Conservation (phyloP, 2,888 invertebrate genomes). For the Nomada flava region DNA sequence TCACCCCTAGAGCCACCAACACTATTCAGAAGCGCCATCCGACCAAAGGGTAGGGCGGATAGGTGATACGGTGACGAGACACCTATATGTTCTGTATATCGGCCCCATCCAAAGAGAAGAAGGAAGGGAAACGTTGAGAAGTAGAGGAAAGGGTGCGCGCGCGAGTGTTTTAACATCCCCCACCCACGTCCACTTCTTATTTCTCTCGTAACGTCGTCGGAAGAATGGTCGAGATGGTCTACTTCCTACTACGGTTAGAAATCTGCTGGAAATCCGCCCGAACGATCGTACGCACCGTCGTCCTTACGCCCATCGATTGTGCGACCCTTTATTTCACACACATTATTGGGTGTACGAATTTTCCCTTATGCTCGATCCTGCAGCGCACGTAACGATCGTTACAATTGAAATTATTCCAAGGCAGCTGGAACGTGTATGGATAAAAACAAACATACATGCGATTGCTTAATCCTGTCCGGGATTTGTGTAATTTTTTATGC, state of each 20-base stretch:
- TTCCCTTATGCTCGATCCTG: background rate
- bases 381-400: too few species aligned
- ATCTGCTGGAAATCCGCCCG: conserved; percentile 34
- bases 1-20: conserved; percentile 61
- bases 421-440: too few species aligned
- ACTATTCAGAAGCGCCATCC: conserved; percentile 67
- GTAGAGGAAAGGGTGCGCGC: conserved; percentile 54
- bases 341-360: background rate
- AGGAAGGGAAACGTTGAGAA: conserved; percentile 55
- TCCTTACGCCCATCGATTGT: background rate
- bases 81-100: conserved; percentile 72
- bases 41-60: conserved; percentile 66
- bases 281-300: conserved; percentile 11
- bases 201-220: conserved; percentile 56
- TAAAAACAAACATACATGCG: too few species aligned
- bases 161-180: conserved; percentile 41
- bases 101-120: conserved; percentile 60
- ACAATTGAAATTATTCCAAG: too few species aligned
- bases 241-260: conserved; percentile 42
- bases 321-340: conserved; percentile 23
- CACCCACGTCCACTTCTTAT: conserved; percentile 11
- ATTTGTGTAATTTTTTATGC: too few species aligned
- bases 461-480: too few species aligned
- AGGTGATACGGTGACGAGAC: conserved; percentile 74
- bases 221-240: conserved; percentile 55